These are phyloP conservation scores for Tokudaia muenninki DNA, from an alignment of 2,797 vertebrate species.

Conservation along the genomic window DNA sequence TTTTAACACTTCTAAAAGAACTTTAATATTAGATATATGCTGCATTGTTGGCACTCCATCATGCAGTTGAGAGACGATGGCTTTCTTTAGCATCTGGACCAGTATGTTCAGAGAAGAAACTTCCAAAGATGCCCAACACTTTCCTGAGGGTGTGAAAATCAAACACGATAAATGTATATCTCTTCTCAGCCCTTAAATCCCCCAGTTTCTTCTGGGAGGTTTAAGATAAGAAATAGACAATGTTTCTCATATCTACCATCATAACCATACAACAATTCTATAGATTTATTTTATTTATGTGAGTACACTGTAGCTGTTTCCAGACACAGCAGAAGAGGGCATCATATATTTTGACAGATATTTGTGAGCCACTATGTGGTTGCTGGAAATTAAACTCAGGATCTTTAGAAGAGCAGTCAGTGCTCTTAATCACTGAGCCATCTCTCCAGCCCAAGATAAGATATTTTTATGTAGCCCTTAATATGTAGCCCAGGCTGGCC, in stretches of 20 bases:
- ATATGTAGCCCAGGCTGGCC: not conserved
- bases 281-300: not conserved
- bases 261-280: slow-evolving; percentile 42
- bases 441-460: not conserved
- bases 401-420: too few species aligned
- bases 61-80: rapidly evolving
- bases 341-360: too few species aligned
- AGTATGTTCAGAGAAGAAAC: slow-evolving; percentile 71
- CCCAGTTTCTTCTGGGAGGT: not conserved
- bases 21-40: not conserved
- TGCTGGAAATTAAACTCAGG: too few species aligned
- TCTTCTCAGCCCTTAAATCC: not conserved
- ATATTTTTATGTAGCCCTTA: not conserved
- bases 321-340: too few species aligned
- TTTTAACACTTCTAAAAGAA: slow-evolving; percentile 78
- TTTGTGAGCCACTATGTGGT: too few species aligned
- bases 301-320: too few species aligned
- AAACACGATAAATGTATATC: not conserved
- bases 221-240: slow-evolving; percentile 1
- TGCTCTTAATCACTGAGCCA: too few species aligned
- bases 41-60: rapidly evolving
- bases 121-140: slow-evolving; percentile 80
- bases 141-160: slow-evolving; percentile 72
- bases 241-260: slow-evolving; percentile 21
- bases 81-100: slow-evolving; percentile 83